Evolutionary conservation across 2,888 invertebrate species (phyloP).

Genomic region (Trimorus sp.): DNA sequence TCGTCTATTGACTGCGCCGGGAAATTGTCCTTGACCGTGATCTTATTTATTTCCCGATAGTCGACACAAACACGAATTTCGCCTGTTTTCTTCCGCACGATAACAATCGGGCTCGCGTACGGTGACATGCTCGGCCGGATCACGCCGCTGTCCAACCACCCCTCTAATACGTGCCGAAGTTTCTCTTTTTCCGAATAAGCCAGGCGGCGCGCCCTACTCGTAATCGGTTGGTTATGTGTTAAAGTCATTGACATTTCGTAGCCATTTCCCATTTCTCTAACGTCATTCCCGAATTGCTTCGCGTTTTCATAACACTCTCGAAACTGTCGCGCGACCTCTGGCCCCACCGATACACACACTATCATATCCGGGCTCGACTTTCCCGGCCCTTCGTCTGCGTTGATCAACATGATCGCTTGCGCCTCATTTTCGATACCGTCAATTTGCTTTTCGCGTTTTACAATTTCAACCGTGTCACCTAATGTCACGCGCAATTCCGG

Average conservation of each 20-base stretch:
- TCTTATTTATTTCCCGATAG: slow-evolving; percentile 69
- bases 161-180: slow-evolving; percentile 5
- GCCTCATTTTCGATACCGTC: no score
- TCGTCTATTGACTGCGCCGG: slow-evolving; percentile 70
- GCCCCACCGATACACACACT: background rate
- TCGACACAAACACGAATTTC: slow-evolving; percentile 66
- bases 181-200: slow-evolving; percentile 7
- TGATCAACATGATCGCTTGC: no score
- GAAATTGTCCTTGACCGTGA: slow-evolving; percentile 67
- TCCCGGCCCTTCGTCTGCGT: no score
- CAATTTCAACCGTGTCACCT: background rate
- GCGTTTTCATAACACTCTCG: background rate
- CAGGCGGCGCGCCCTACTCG: background rate
- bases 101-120: slow-evolving; percentile 11
- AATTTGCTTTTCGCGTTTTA: no score
- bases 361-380: background rate
- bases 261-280: slow-evolving; percentile 1
- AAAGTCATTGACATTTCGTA: background rate
- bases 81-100: slow-evolving; percentile 9
- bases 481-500: background rate
- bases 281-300: background rate
- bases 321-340: background rate
- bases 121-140: slow-evolving; percentile 11
- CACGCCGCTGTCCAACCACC: background rate
- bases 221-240: slow-evolving; percentile 8